Percentiles rank a stretch among this genome's conserved stretches.
Conservation (phyloP, 2,888 invertebrate species). For the Thelaira solivaga region DNA sequence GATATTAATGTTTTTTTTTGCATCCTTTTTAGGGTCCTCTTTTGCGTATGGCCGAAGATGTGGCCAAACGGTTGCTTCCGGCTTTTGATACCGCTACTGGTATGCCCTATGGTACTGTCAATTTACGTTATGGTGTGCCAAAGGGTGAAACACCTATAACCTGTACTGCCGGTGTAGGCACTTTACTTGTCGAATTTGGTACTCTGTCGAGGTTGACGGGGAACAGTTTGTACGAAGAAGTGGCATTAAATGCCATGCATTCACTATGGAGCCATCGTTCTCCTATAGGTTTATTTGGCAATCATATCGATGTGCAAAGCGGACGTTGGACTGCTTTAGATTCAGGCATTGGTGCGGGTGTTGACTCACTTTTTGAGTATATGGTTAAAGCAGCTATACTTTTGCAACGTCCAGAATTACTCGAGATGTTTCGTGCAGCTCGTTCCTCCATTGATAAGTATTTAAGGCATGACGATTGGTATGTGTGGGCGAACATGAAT, state of each 20-base stretch:
- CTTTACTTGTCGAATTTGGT: conserved; percentile 97
- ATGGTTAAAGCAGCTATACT: conserved; percentile 96
- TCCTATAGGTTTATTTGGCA: conserved; percentile 92
- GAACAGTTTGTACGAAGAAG: conserved; percentile 95
- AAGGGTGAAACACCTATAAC: conserved; percentile 96
- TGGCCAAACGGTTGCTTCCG: conserved; percentile 92
- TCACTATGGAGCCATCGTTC: conserved; percentile 92
- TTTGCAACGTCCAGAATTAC: conserved; percentile 91
- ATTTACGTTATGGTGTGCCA: conserved; percentile 93
- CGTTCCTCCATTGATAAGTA: conserved; percentile 88
- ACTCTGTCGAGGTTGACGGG: conserved; percentile 95
- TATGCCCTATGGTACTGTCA: conserved; percentile 99
- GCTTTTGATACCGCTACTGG: conserved; percentile 94
- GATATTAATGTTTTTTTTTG: background rate
- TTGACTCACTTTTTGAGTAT: conserved; percentile 99
- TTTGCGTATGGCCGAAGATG: conserved; percentile 93
- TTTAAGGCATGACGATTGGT: conserved; percentile 97
- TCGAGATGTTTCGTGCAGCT: conserved; percentile 93
- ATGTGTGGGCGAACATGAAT: conserved; percentile 99
- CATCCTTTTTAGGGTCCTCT: conserved; percentile 85
- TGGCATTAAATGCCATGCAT: conserved; percentile 93
- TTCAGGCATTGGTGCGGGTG: conserved; percentile 97
- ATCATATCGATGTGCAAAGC: conserved; percentile 96
- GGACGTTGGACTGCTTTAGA: conserved; percentile 99
- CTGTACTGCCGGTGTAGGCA: conserved; percentile 98